phyloP scores from a whole-genome alignment of 2,113 vertebrate genomes.

The Pampusana beccarii region DNA sequence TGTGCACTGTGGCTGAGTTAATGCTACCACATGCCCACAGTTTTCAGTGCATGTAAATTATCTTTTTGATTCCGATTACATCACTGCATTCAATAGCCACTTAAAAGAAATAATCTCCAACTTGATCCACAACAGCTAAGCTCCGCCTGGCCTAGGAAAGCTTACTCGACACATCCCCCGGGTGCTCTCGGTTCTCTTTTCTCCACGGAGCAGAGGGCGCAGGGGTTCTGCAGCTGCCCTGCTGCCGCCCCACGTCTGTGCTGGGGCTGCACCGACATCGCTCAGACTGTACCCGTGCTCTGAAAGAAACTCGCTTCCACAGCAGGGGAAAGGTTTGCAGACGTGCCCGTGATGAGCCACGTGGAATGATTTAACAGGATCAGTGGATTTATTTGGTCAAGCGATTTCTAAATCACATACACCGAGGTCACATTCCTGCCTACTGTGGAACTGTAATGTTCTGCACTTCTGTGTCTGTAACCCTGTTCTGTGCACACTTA shows the following conservation, averaged over 20 bases:
- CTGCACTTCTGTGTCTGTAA: neutral
- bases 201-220: neutral
- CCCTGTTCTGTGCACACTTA: neutral
- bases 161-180: neutral
- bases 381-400: neutral
- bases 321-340: neutral
- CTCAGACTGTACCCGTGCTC: neutral
- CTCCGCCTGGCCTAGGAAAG: neutral
- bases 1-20: neutral
- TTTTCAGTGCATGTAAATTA: neutral
- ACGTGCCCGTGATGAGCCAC: rapidly evolving
- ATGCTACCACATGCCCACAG: neutral
- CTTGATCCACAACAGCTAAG: neutral
- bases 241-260: neutral
- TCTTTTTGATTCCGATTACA: neutral
- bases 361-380: neutral
- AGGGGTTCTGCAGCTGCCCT: neutral
- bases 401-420: neutral
- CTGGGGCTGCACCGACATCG: neutral
- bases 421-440: neutral
- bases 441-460: neutral
- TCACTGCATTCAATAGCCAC: neutral
- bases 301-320: neutral
- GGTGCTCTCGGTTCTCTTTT: neutral
- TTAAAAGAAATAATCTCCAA: neutral